Conservation (phyloP, 2,797 vertebrate species). For the Siniperca obscura region DNA sequence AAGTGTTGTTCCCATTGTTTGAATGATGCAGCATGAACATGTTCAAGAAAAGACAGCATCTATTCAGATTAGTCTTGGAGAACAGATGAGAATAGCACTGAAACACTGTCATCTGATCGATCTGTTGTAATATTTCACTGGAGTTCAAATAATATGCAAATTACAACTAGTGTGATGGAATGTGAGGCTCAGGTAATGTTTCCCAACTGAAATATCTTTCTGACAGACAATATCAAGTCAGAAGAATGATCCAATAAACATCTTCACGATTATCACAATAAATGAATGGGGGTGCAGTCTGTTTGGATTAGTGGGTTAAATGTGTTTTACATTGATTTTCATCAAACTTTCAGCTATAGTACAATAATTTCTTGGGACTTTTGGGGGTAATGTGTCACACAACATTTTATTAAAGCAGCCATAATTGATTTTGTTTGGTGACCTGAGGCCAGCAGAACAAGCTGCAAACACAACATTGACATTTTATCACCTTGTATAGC, state of each 20-base stretch:
- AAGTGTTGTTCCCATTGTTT: constrained; percentile 22
- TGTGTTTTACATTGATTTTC: not conserved
- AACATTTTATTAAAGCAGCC: not conserved
- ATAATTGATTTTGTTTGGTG: not conserved
- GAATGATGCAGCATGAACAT: constrained; percentile 22
- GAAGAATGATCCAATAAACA: not conserved
- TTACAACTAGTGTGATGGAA: not conserved
- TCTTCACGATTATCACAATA: not conserved
- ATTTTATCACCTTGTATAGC: constrained; percentile 11
- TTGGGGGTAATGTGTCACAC: not conserved
- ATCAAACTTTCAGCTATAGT: not conserved
- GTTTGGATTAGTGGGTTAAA: not conserved
- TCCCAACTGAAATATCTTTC: not conserved
- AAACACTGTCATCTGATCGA: constrained; percentile 11
- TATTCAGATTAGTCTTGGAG: constrained; percentile 29
- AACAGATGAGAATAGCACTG: constrained; percentile 19
- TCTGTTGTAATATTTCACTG: constrained; percentile 3
- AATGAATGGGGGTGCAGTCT: not conserved
- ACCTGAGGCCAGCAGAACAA: not conserved
- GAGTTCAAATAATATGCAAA: constrained; percentile 17
- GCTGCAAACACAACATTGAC: constrained; percentile 10
- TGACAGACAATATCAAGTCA: not conserved
- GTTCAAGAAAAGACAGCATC: constrained; percentile 18
- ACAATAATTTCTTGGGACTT: not conserved
- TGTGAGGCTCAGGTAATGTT: constrained; percentile 2